phyloP scores from a whole-genome alignment of 2,888 invertebrate species.

The Clitarchus hookeri region DNA sequence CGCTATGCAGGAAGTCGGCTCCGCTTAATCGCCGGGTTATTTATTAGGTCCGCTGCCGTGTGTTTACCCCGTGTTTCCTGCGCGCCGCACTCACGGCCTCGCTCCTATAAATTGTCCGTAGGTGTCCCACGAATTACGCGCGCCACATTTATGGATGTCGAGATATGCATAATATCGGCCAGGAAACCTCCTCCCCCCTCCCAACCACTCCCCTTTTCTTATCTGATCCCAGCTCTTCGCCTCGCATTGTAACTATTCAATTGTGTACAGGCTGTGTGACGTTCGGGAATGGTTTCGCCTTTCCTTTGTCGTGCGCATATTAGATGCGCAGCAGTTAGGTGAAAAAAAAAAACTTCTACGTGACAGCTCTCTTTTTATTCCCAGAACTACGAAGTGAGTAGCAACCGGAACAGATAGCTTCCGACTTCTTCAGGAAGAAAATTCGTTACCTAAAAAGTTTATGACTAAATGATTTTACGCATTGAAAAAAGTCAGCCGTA shows the following conservation, averaged over 20 bases:
- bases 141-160: not conserved
- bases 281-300: not conserved
- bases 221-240: not conserved
- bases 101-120: not conserved
- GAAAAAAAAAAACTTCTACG: too few relatives aligned
- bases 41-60: not conserved
- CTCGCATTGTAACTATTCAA: not conserved
- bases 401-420: too few relatives aligned
- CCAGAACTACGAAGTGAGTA: too few relatives aligned
- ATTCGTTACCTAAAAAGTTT: too few relatives aligned
- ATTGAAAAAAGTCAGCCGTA: too few relatives aligned
- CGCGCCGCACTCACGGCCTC: not conserved
- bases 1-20: not conserved
- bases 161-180: not conserved
- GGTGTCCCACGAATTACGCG: conserved; percentile 6
- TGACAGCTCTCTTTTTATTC: too few relatives aligned
- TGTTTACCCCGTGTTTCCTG: not conserved
- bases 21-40: not conserved
- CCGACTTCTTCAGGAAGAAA: too few relatives aligned
- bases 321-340: too few relatives aligned
- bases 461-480: too few relatives aligned
- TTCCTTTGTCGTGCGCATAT: not conserved
- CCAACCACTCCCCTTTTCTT: not conserved
- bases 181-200: not conserved
- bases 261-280: not conserved